These are phyloP conservation scores for Telmatherina bonti DNA, from an alignment of 2,797 vertebrate genomes.

Conservation along the genomic window DNA sequence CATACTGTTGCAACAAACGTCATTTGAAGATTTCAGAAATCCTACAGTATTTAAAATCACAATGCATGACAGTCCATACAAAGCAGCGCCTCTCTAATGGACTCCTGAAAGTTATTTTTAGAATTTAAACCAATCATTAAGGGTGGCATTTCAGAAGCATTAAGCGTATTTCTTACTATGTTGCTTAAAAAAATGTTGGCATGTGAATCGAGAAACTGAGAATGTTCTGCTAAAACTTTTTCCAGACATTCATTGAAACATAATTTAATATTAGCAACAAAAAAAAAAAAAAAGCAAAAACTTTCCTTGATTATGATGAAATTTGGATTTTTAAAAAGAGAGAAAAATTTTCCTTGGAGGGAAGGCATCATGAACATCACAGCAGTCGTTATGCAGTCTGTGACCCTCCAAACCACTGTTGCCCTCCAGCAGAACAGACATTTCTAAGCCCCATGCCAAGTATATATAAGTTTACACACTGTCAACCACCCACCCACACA, in stretches of 20 bases:
- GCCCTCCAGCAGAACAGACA: no score
- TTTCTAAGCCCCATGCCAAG: no score
- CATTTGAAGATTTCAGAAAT: constrained; percentile 25
- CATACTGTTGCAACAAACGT: constrained; percentile 7
- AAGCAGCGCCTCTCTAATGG: neutral
- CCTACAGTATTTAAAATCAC: constrained; percentile 8
- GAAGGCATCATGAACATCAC: no score
- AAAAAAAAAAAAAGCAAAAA: no score
- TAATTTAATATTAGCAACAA: neutral
- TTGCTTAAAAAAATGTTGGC: neutral
- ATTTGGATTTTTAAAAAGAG: no score
- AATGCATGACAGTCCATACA: neutral
- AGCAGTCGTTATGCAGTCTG: no score
- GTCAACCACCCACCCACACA: no score
- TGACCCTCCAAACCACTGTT: no score
- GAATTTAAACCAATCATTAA: constrained; percentile 9
- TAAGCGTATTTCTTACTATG: neutral
- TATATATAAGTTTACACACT: no score
- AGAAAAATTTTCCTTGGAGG: no score
- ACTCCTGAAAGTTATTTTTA: constrained; percentile 16
- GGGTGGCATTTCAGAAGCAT: neutral
- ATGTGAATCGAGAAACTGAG: neutral
- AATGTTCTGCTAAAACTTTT: no score
- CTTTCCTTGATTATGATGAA: no score
- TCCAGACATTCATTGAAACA: neutral